A percentile compares a stretch with the other conserved stretches of the same genome.
phyloP scores from a whole-genome alignment of 2,797 vertebrate species.

The Pteronotus mesoamericanus region DNA sequence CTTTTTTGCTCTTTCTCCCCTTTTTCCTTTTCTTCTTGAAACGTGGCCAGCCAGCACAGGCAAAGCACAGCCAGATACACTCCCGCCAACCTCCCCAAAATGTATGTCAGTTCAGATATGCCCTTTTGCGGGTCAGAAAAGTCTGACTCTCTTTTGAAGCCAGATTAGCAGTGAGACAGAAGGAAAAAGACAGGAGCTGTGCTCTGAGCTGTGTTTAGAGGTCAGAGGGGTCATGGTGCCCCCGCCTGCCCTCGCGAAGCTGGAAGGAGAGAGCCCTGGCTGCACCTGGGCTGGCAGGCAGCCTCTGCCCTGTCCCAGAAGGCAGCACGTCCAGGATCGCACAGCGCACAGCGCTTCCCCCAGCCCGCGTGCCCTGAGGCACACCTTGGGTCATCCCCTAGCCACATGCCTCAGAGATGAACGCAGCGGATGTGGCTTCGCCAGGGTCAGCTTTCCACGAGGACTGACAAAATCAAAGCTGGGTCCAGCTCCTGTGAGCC shows the following conservation, averaged over 20 bases:
- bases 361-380: neutral
- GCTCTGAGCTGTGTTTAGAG: neutral
- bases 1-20: neutral
- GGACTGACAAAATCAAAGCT: neutral
- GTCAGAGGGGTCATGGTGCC: neutral
- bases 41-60: neutral
- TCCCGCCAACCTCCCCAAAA: neutral
- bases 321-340: neutral
- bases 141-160: neutral
- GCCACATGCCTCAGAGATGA: conserved; percentile 13
- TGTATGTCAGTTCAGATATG: neutral
- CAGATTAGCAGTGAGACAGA: neutral
- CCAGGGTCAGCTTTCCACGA: neutral
- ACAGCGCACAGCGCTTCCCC: neutral
- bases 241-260: neutral
- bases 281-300: neutral
- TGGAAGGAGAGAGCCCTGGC: neutral
- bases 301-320: neutral
- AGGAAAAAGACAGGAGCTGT: neutral
- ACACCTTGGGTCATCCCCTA: neutral
- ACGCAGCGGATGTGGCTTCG: neutral
- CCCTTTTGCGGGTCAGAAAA: neutral
- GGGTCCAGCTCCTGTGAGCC: neutral
- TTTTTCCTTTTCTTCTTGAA: neutral
- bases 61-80: neutral